These are phyloP conservation scores for Yponomeuta sedellus DNA, from an alignment of 2,888 invertebrate genomes.

Conservation along the genomic window DNA sequence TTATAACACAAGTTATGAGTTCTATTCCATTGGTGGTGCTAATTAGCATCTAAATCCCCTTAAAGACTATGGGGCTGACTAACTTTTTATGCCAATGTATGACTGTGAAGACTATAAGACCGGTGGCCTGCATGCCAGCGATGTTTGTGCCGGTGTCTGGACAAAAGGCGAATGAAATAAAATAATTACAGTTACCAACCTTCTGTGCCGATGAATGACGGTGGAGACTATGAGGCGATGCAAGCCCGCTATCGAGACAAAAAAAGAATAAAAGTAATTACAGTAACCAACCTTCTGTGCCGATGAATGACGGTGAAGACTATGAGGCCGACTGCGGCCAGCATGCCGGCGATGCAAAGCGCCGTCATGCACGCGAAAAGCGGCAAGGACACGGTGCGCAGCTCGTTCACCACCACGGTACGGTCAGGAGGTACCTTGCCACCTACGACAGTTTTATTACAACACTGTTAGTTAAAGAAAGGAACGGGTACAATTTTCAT, in stretches of 20 bases:
- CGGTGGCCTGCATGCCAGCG: no score
- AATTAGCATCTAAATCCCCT: no score
- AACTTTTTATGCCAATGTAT: no score
- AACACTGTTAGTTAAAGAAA: no score
- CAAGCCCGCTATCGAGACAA: constrained; percentile 92
- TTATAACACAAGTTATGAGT: no score
- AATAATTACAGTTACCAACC: constrained; percentile 87
- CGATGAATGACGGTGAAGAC: constrained; percentile 95
- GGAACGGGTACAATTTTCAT: no score
- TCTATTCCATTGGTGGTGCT: no score
- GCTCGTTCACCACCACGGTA: constrained; percentile 89
- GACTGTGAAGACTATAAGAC: no score
- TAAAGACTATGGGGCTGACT: no score
- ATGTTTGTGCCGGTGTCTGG: no score
- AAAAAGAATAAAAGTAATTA: constrained; percentile 72
- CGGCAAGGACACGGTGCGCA: constrained; percentile 91
- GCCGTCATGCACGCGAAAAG: constrained; percentile 96
- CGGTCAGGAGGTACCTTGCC: constrained; percentile 96
- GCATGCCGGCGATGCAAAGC: constrained; percentile 91
- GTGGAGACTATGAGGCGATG: constrained; percentile 95
- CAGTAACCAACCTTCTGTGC: constrained; percentile 86
- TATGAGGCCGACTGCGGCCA: constrained; percentile 89
- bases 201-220: constrained; percentile 91
- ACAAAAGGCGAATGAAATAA: no score
- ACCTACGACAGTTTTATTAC: constrained; percentile 57